Evolutionary conservation across 1,140 invertebrate genomes (phyloP), one percentile per base, ranked within the genome.

Genomic region (Babylonia areolata): DNA sequence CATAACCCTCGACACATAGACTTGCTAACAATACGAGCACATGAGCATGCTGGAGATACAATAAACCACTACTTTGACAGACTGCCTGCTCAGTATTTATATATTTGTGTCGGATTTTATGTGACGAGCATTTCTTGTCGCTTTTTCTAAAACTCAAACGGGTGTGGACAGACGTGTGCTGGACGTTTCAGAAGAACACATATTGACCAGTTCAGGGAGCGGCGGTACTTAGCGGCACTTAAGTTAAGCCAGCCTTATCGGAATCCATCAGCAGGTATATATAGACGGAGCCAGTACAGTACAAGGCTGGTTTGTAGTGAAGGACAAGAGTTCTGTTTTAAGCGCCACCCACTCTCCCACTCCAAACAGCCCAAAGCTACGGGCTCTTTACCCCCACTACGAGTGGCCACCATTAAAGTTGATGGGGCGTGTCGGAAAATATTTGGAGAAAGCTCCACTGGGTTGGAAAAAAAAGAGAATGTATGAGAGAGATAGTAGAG

Each of bases 391-490:
- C n/a, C n/a, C 58, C 58, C 28, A 23, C 58, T 64, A 23, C 28
- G 58, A 64, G 58, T 64, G 28, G 58, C 58, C 58, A 23, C 58
- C 58, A 64, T 64, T 28, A 64, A 64, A n/a, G 12, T 64, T 64
- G 58, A 64, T 64, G 58, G 58, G 58, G 58, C 58, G 58, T 64
- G 58, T 64, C 58, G 17, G 58, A 64, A 64, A 64, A 64, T 64
- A 64, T 64, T 64, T 23, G 28, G 58, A 64, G 12, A 64, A 64
- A 64, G 15, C 58, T 64, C 28, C 58, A 23, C 58, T 64, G 58
- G 28, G 28, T 6, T 6, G 58, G 28, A 23, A 64, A 23, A 64
- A 6, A 64, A n/a, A 23, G 58, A 23, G 58, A 64, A 23, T 23
- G 58, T 23, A 23, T 23, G 58, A 64, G 58, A 64, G 58, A 64